Conservation (phyloP, 2,113 vertebrate species). For the Chroicocephalus ridibundus region DNA sequence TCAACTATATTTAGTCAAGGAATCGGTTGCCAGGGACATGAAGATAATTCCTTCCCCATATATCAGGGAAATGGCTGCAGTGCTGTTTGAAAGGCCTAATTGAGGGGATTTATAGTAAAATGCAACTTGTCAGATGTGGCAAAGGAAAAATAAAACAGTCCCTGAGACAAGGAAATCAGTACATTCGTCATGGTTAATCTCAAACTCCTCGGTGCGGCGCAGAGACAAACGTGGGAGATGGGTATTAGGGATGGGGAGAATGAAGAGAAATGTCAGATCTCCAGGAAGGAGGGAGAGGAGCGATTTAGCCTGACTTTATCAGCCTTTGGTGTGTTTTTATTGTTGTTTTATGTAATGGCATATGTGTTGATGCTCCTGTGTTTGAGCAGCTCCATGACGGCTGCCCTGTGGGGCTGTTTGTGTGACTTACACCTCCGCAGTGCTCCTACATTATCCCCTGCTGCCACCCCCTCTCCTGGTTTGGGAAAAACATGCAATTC, state of each 20-base stretch:
- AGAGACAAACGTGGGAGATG: not conserved
- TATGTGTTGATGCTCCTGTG: not conserved
- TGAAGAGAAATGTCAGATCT: not conserved
- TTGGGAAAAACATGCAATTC: not conserved
- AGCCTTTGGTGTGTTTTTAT: not conserved
- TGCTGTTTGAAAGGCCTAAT: slow-evolving; percentile 61
- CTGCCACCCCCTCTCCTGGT: not conserved
- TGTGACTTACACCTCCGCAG: too few species aligned
- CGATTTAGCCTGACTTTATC: not conserved
- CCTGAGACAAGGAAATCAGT: slow-evolving; percentile 30
- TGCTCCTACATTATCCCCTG: not conserved
- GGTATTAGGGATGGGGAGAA: not conserved
- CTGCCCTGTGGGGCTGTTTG: not conserved
- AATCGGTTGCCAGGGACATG: slow-evolving; percentile 53
- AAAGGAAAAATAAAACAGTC: slow-evolving; percentile 38
- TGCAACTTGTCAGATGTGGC: slow-evolving; percentile 52
- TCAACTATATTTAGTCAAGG: slow-evolving; percentile 64
- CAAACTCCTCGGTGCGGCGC: fast-evolving
- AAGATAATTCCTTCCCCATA: slow-evolving; percentile 57
- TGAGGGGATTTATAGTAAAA: slow-evolving; percentile 70
- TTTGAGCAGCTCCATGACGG: not conserved
- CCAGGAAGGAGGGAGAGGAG: not conserved
- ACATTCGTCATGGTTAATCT: slow-evolving; percentile 50
- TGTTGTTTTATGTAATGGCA: not conserved
- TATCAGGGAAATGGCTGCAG: slow-evolving; percentile 14